phyloP scores from a whole-genome alignment of 2,113 vertebrate genomes.

The Dipodomys ordii region DNA sequence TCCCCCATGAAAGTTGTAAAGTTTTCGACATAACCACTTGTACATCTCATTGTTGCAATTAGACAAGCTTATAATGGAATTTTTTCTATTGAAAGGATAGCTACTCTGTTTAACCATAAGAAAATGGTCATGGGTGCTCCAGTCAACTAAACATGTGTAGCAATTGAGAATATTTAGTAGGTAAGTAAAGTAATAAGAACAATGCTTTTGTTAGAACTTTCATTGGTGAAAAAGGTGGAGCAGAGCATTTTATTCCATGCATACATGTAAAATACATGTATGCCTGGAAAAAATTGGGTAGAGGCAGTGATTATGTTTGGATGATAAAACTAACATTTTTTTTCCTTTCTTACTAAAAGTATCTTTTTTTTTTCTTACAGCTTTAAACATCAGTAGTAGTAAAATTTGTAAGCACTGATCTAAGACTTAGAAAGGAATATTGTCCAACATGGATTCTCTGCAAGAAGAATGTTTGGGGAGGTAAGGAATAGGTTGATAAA shows the following conservation, averaged over 20 bases:
- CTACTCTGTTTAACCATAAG: neutral
- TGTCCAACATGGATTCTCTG: slow-evolving; percentile 73
- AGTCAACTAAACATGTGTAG: neutral
- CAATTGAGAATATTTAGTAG: neutral
- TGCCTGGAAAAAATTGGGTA: neutral
- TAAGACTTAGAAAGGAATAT: slow-evolving; percentile 49
- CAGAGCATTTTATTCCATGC: slow-evolving; percentile 14
- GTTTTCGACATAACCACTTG: no score
- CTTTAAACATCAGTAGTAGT: slow-evolving; percentile 24
- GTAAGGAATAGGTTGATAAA: slow-evolving; percentile 55
- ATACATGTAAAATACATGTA: slow-evolving; percentile 27
- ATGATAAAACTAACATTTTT: slow-evolving; percentile 14
- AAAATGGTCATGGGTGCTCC: neutral
- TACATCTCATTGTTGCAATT: no score
- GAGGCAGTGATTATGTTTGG: slow-evolving; percentile 33
- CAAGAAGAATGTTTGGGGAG: slow-evolving; percentile 69
- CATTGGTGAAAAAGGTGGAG: neutral
- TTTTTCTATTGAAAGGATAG: slow-evolving; percentile 15
- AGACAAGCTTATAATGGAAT: slow-evolving; percentile 7
- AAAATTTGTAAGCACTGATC: slow-evolving; percentile 43
- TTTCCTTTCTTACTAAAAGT: slow-evolving; percentile 51
- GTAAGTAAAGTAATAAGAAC: slow-evolving; percentile 7
- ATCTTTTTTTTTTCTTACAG: slow-evolving; percentile 66
- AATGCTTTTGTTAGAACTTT: slow-evolving; percentile 29
- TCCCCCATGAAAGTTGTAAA: no score